Evolutionary conservation across 2,797 vertebrate genomes (phyloP).

Genomic region (Aulostomus chinensis): DNA sequence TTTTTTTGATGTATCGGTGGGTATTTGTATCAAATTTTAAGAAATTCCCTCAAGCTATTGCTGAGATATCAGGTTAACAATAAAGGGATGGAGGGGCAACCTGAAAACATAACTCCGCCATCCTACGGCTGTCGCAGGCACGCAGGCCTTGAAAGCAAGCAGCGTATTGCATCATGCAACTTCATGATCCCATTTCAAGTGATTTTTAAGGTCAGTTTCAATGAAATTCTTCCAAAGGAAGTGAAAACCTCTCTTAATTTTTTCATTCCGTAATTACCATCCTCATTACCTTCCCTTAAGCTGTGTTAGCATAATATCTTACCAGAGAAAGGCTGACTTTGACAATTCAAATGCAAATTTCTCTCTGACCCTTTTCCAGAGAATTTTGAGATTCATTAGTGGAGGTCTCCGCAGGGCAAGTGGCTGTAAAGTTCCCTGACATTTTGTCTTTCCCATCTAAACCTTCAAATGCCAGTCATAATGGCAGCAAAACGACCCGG

Average conservation of each 20-base stretch:
- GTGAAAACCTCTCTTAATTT: conserved; percentile 6
- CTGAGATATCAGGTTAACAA: no score
- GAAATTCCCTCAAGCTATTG: no score
- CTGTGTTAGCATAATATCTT: conserved; percentile 24
- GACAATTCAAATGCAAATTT: conserved; percentile 27
- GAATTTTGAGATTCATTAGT: conserved; percentile 30
- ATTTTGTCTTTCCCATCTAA: conserved; percentile 56
- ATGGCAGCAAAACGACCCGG: conserved; percentile 51
- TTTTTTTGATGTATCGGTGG: no score
- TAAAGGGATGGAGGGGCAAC: no score
- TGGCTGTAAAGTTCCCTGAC: conserved; percentile 31
- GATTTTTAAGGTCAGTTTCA: conserved; percentile 9
- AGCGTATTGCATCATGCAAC: no score
- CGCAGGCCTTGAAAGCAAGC: no score
- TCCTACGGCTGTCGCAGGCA: no score
- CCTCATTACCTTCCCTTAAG: conserved; percentile 37
- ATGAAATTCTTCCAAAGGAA: conserved; percentile 16
- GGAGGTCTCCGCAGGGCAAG: conserved; percentile 24
- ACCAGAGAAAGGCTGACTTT: conserved; percentile 5
- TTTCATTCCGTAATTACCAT: conserved; percentile 27
- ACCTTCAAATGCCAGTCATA: conserved; percentile 60
- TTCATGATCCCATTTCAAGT: no score
- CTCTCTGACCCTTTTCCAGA: conserved; percentile 6
- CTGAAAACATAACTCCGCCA: no score
- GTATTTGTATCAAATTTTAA: no score